Evolutionary conservation across 2,797 vertebrate genomes (phyloP).

Genomic region (Takifugu ocellatus): DNA sequence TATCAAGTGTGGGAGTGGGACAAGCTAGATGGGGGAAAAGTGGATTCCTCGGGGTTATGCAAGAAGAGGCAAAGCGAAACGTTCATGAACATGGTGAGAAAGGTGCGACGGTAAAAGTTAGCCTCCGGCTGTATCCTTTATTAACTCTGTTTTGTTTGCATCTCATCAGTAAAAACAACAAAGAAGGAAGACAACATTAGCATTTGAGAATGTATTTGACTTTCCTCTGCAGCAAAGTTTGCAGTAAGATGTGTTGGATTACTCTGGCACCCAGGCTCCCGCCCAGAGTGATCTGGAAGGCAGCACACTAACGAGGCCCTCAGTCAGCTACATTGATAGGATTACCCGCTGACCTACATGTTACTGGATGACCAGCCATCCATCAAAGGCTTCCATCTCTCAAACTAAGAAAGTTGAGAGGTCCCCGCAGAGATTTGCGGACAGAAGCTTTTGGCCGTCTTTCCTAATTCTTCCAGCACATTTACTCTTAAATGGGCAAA

Average conservation of each 20-base stretch:
- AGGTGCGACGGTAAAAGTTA: conserved; percentile 2
- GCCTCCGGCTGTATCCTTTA: neutral
- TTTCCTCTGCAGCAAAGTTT: conserved; percentile 6
- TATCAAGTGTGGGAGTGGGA: conserved; percentile 26
- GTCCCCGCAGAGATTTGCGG: conserved; percentile 37
- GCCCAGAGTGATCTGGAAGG: conserved; percentile 43
- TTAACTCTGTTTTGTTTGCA: no score
- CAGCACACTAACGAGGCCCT: conserved; percentile 50
- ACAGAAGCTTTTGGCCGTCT: conserved; percentile 43
- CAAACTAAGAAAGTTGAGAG: conserved; percentile 37
- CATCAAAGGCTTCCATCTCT: conserved; percentile 44
- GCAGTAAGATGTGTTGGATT: neutral
- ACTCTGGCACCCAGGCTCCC: conserved; percentile 11
- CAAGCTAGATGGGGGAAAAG: conserved; percentile 4
- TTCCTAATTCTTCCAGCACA: conserved; percentile 44
- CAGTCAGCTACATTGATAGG: conserved; percentile 44
- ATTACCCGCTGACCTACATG: conserved; percentile 70
- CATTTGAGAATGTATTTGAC: neutral
- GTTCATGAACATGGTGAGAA: conserved; percentile 17
- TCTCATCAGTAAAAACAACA: no score
- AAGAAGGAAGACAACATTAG: neutral
- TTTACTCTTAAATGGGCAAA: neutral
- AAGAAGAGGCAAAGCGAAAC: conserved; percentile 13
- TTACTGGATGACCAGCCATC: conserved; percentile 44
- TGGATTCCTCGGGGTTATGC: conserved; percentile 16